These are phyloP conservation scores for Cancer borealis DNA, from an alignment of 2,888 invertebrate species.

Conservation along the genomic window DNA sequence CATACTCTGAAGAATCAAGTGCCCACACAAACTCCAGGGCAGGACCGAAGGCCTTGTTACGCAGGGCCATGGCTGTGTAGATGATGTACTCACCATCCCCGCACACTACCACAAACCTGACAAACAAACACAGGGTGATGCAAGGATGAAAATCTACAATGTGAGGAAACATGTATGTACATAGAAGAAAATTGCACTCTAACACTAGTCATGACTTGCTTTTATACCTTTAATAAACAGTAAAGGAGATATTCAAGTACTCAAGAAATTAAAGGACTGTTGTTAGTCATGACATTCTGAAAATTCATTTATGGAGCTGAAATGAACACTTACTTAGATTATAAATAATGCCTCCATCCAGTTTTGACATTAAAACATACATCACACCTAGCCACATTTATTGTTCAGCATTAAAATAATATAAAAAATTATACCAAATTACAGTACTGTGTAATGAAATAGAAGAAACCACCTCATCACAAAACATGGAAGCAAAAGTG, in stretches of 20 bases:
- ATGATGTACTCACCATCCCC: slow-evolving; percentile 99
- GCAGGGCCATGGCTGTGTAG: slow-evolving; percentile 98
- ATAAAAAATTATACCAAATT: not conserved
- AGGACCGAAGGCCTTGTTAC: slow-evolving; percentile 99
- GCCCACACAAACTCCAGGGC: slow-evolving; percentile 99
- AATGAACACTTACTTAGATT: not conserved
- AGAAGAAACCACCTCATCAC: not conserved
- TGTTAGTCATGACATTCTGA: not conserved
- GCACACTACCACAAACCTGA: slow-evolving; percentile 93
- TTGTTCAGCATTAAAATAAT: not conserved
- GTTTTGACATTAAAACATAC: not conserved
- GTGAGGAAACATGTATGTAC: not conserved
- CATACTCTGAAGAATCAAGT: slow-evolving; percentile 93
- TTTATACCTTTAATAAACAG: too few species aligned
- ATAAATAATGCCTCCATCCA: not conserved
- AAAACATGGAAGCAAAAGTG: too few species aligned
- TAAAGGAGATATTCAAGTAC: not conserved
- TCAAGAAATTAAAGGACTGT: not conserved
- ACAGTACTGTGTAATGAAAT: not conserved
- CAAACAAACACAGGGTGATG: not conserved
- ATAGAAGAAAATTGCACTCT: too few species aligned
- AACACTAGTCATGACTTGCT: too few species aligned
- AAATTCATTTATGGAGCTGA: not conserved
- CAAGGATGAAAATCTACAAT: not conserved
- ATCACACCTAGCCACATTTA: too few species aligned